These are phyloP conservation scores for Chaitophorus viminalis DNA, from an alignment of 2,888 invertebrate genomes.

Conservation along the genomic window DNA sequence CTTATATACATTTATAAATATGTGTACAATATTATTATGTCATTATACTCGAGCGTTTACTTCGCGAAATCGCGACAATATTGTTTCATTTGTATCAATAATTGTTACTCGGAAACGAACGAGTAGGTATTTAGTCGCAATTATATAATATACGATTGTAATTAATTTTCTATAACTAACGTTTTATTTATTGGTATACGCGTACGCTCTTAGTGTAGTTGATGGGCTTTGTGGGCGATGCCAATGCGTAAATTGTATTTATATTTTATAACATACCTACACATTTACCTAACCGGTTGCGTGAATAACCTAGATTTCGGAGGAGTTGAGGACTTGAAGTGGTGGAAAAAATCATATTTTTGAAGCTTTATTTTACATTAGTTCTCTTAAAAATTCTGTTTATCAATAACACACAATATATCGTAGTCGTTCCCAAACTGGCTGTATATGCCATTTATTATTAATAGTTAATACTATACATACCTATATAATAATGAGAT, in stretches of 20 bases:
- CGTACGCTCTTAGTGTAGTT: background rate
- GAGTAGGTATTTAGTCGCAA: background rate
- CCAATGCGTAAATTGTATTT: background rate
- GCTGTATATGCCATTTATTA: too few relatives aligned
- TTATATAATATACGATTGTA: background rate
- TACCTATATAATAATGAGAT: too few relatives aligned
- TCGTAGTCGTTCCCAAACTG: too few relatives aligned
- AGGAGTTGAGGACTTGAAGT: too few relatives aligned
- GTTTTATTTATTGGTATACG: background rate
- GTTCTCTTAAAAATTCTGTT: too few relatives aligned
- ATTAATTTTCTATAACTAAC: background rate
- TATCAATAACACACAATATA: too few relatives aligned
- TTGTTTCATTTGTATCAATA: background rate
- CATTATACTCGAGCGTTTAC: background rate
- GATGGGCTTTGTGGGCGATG: background rate
- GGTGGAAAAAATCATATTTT: too few relatives aligned
- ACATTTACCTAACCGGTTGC: too few relatives aligned
- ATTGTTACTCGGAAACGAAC: background rate
- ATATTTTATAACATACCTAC: too few relatives aligned
- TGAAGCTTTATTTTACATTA: too few relatives aligned
- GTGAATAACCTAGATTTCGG: too few relatives aligned
- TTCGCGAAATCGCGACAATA: background rate
- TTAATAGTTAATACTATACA: too few relatives aligned
- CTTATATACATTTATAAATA: background rate
- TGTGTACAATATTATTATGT: background rate